Percentiles rank a stretch among this genome's conserved stretches.
These are phyloP conservation scores for Nesoenas mayeri DNA, from an alignment of 2,113 vertebrate genomes.

Conservation along the genomic window DNA sequence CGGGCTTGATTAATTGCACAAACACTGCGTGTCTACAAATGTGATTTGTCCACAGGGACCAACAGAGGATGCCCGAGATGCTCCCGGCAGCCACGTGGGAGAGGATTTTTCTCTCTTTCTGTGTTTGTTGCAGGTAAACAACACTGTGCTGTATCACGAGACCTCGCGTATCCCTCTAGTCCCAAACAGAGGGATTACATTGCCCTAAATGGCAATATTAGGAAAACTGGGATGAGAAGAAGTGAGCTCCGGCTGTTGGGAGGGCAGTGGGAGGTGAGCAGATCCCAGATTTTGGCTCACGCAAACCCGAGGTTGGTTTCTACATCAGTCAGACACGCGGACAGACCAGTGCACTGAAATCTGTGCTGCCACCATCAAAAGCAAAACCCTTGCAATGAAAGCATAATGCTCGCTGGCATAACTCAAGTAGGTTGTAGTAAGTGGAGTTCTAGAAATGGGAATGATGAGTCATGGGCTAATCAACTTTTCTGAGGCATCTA, in stretches of 20 bases:
- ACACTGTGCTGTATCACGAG: not conserved
- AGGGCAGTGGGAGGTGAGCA: not conserved
- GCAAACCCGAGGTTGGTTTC: not conserved
- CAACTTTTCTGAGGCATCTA: not conserved
- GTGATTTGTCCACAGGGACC: not conserved
- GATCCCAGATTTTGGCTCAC: not conserved
- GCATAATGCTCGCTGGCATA: fast-evolving
- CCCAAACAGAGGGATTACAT: not conserved
- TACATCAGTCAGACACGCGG: not conserved
- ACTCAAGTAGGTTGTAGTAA: not conserved
- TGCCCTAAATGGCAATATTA: conserved; percentile 21
- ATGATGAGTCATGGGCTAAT: not conserved
- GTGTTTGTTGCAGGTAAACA: conserved; percentile 44
- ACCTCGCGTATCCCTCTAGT: not conserved
- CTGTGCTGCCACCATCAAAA: fast-evolving
- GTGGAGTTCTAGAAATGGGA: not conserved
- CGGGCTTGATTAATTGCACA: not conserved
- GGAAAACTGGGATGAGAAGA: not conserved
- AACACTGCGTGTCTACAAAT: not conserved
- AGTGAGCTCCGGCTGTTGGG: not conserved
- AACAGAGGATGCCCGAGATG: not conserved
- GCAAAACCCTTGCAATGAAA: not conserved
- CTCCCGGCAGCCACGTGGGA: not conserved
- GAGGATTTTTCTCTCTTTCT: not conserved
- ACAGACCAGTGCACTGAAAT: not conserved